Evolutionary conservation across 2,113 vertebrate species (phyloP).

Genomic region (Petroica traversi): DNA sequence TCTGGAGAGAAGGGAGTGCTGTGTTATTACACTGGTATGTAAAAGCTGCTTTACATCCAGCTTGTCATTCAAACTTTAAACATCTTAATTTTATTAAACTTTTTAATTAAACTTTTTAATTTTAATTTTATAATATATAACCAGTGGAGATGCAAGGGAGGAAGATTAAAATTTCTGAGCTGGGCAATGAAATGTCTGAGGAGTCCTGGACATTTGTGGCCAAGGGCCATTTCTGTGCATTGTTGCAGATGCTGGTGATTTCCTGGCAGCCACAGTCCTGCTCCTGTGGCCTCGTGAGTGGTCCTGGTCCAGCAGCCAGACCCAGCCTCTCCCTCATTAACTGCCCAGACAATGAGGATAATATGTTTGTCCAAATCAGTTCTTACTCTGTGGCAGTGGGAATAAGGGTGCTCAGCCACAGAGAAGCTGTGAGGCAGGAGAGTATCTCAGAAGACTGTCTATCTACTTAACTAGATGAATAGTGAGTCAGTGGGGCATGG

Average conservation of each 20-base stretch:
- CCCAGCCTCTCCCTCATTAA: not conserved
- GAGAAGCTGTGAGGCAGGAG: not conserved
- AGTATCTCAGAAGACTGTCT: not conserved
- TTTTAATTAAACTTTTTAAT: accelerated
- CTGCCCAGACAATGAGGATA: not conserved
- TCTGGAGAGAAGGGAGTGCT: not conserved
- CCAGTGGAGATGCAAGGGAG: not conserved
- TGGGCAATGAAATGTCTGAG: not conserved
- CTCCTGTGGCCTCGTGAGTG: not conserved
- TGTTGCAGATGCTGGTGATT: not conserved
- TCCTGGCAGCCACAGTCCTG: not conserved
- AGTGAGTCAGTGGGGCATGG: not conserved
- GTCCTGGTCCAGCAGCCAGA: not conserved
- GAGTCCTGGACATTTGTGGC: accelerated
- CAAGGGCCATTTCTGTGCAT: not conserved
- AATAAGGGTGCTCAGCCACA: not conserved
- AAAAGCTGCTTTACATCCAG: not conserved
- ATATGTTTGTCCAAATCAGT: not conserved
- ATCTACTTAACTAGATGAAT: not conserved
- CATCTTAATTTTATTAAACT: accelerated
- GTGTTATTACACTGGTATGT: not conserved
- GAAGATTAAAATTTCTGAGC: not conserved
- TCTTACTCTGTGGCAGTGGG: not conserved
- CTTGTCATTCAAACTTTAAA: not conserved
- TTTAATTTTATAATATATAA: not conserved